Evolutionary conservation across 2,797 vertebrate genomes (phyloP).

Genomic region (Macrochelys suwanniensis): DNA sequence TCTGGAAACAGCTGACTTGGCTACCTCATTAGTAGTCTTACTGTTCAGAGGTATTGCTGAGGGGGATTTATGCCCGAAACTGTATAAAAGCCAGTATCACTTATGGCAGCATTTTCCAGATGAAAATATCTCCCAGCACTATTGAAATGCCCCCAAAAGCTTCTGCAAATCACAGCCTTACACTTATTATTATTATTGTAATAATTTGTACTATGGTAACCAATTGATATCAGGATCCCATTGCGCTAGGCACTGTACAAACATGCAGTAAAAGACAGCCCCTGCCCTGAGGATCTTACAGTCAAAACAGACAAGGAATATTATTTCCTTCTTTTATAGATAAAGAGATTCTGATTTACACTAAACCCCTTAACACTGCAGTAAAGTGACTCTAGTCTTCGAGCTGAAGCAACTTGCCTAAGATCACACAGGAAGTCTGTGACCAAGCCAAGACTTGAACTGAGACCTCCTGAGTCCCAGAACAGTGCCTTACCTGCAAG

Average conservation of each 20-base stretch:
- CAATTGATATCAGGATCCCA: background rate
- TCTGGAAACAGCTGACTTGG: background rate
- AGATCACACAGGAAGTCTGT: background rate
- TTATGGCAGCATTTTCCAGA: background rate
- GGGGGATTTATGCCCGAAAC: background rate
- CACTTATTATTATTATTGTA: background rate
- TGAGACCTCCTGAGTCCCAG: constrained; percentile 17
- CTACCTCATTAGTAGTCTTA: background rate
- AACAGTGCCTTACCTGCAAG: background rate
- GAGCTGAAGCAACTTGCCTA: background rate
- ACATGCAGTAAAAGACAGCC: background rate
- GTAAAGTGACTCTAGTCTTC: background rate
- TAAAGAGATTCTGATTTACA: background rate
- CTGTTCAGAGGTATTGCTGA: background rate
- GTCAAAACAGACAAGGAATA: background rate
- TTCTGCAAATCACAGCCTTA: background rate
- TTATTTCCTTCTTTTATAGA: background rate
- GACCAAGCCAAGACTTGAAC: constrained; percentile 39
- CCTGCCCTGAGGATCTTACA: background rate
- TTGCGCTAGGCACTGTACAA: background rate
- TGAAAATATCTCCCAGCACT: background rate
- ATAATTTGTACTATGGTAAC: background rate
- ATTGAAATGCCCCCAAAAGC: background rate
- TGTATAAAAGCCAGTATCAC: background rate
- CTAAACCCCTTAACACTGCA: background rate